Evolutionary conservation across 2,113 vertebrate species (phyloP), one percentile per base, ranked within the genome.

Genomic region (Proteles cristata): DNA sequence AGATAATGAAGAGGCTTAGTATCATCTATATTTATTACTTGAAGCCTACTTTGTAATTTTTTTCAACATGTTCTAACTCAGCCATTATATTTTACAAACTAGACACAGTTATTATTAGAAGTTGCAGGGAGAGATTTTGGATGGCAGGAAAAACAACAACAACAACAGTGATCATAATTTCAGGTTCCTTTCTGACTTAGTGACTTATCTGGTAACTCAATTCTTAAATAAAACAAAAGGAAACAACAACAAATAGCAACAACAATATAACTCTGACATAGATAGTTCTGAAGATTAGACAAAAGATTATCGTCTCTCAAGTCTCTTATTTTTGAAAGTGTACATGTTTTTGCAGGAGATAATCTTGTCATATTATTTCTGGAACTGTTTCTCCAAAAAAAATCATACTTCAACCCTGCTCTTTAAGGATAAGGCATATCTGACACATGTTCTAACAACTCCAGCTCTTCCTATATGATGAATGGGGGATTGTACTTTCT

Each of bases 171-270:
- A 73, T 73, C 5, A 14, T 66, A 61, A 93, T 94, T 90, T 96
- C 10, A 83, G 76, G 96, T 83, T 96, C 17, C 73, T 79, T 88
- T 33, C 45, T 93, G 25, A 53, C n/a, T 84, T 55, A 86, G 25
- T 91, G 28, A 74, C 48, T 83, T 93, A 39, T 73, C 28, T 83
- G 63, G 69, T 68, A 88, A 79, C 10, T 12, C 5, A 11, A 93
- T 93, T 97, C 35, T 90, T 88, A 61, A 90, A 73, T 61, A 87
- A 93, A 94, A 83, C 23, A 65, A 86, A 81, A 63, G 15, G 26
- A 82, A 94, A 81, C 4, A 90, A 69, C 17, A 92, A 55, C 43
- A 23, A 58, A 35, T 53, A 91, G 21, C 16, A 94, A 61, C 5
- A 90, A 43, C 2, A 63, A 63, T 4, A 28, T 71, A 90, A 50